Evolutionary conservation across 53 echinoderm and acorn worm genomes (phyloP).

Genomic region (Holothuria scabra): DNA sequence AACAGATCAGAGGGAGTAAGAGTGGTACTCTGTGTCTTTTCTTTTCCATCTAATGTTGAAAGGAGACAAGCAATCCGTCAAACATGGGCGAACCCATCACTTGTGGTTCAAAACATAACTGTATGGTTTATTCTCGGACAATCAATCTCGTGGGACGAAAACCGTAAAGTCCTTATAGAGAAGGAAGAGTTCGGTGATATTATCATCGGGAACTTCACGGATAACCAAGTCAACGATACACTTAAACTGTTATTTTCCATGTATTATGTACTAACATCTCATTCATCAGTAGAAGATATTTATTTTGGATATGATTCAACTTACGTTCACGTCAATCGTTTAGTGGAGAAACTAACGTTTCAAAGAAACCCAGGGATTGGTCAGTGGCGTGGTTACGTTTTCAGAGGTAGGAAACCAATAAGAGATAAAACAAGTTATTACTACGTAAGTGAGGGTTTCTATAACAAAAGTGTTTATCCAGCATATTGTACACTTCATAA

Average conservation of each 20-base stretch:
- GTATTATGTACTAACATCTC: neutral
- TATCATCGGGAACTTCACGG: too few relatives aligned
- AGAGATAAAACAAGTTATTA: neutral
- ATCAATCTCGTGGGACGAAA: too few relatives aligned
- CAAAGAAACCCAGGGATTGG: neutral
- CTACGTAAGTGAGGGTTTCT: neutral
- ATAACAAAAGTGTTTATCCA: neutral
- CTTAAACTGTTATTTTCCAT: slow-evolving; percentile 12
- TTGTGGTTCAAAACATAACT: too few relatives aligned
- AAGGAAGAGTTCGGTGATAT: too few relatives aligned
- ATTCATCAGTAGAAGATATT: too few relatives aligned
- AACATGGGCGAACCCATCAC: too few relatives aligned
- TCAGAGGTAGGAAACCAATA: neutral
- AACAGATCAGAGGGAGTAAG: too few relatives aligned
- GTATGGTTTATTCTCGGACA: too few relatives aligned
- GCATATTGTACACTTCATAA: neutral
- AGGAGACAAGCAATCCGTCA: too few relatives aligned
- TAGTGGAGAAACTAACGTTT: neutral
- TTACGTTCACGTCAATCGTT: slow-evolving; percentile 1
- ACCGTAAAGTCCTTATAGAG: too few relatives aligned
- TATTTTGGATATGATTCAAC: slow-evolving; percentile 22
- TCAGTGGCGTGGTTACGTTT: neutral
- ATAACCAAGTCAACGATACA: neutral
- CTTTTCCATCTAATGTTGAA: too few relatives aligned
- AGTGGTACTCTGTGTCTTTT: too few relatives aligned